Conservation (phyloP, 1,140 invertebrate species). For the Monochamus saltuarius region DNA sequence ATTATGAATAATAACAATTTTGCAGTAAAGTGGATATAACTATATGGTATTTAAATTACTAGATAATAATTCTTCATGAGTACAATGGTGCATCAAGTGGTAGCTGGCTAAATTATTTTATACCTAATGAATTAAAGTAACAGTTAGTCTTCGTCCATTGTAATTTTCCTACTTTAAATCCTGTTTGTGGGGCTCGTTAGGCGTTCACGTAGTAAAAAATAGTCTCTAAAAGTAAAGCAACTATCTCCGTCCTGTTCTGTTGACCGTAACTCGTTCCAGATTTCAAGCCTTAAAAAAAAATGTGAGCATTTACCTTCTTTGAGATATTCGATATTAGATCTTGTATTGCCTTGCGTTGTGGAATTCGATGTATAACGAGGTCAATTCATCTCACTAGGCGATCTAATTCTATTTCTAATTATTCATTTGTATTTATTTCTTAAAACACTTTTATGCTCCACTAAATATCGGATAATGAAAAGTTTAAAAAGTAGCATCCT, state of each 20-base stretch:
- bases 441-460: slow-evolving; percentile 43
- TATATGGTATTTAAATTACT: too few species aligned
- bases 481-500: slow-evolving; percentile 29
- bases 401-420: slow-evolving; percentile 34
- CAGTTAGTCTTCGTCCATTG: background rate
- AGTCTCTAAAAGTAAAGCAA: slow-evolving; percentile 17
- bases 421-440: slow-evolving; percentile 42
- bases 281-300: slow-evolving; percentile 11
- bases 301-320: background rate
- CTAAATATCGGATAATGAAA: slow-evolving; percentile 41
- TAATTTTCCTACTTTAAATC: slow-evolving; percentile 1
- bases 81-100: too few species aligned
- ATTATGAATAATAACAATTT: too few species aligned
- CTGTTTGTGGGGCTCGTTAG: background rate
- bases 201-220: too few species aligned
- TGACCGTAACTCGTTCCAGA: slow-evolving; percentile 30
- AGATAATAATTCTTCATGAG: too few species aligned
- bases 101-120: too few species aligned
- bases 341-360: background rate
- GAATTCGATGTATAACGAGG: slow-evolving; percentile 24
- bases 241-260: slow-evolving; percentile 30
- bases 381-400: slow-evolving; percentile 27
- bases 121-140: background rate
- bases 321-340: too few species aligned
- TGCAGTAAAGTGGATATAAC: too few species aligned